phyloP scores from a whole-genome alignment of 2,113 vertebrate genomes.

The Dasyornis broadbenti region DNA sequence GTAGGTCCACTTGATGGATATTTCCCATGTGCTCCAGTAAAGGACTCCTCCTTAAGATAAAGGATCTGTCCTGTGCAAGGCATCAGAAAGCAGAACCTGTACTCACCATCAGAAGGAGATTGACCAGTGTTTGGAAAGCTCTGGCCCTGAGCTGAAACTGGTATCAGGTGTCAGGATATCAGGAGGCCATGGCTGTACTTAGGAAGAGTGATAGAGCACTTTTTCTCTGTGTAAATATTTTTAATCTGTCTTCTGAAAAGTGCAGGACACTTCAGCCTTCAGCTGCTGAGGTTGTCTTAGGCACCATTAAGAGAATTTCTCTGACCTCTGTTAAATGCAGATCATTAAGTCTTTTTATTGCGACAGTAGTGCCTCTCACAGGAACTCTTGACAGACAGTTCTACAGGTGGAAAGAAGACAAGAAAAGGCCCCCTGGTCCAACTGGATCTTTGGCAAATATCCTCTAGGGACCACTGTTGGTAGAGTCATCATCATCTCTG shows the following conservation, averaged over 20 bases:
- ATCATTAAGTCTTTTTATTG: not conserved
- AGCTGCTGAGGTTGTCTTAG: not conserved
- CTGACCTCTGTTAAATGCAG: not conserved
- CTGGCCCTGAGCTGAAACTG: not conserved
- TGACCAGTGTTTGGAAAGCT: not conserved
- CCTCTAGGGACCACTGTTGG: not conserved
- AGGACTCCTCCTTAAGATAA: not conserved
- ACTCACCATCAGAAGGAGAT: not conserved
- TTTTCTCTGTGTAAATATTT: not conserved
- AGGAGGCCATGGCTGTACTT: not conserved
- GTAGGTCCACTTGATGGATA: not conserved
- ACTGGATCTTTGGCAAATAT: not conserved
- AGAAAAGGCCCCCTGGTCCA: not conserved
- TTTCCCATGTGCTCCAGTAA: not conserved
- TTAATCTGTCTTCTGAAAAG: not conserved
- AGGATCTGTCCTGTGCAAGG: not conserved
- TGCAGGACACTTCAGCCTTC: not conserved
- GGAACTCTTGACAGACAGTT: not conserved
- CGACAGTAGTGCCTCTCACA: not conserved
- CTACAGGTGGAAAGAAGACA: not conserved
- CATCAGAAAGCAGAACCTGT: not conserved
- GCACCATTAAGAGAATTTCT: not conserved
- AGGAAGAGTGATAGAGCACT: not conserved
- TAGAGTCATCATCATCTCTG: not conserved
- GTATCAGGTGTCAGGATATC: not conserved